Evolutionary conservation across 1,140 invertebrate species (phyloP).

Genomic region (Drosophila miranda): DNA sequence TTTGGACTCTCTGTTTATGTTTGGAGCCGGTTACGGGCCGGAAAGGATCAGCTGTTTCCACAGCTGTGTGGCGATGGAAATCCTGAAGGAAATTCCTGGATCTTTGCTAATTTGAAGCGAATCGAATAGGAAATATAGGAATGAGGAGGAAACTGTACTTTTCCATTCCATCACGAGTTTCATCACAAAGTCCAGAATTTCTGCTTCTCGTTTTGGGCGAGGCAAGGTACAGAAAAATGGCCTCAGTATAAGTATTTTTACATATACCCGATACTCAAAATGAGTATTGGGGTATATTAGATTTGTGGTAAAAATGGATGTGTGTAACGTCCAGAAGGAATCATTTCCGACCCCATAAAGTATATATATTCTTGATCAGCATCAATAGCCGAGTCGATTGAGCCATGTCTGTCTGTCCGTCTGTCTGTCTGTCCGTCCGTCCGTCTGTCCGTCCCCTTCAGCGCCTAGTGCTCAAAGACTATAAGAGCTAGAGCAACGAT

Average conservation of each 20-base stretch:
- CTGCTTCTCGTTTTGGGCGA: conserved; percentile 10
- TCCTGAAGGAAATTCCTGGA: neutral
- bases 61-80: conserved; percentile 3
- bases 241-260: conserved; percentile 8
- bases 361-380: too few relatives aligned
- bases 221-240: conserved; percentile 4
- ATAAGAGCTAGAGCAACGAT: too few relatives aligned
- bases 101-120: neutral
- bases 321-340: too few relatives aligned
- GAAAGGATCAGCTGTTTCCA: conserved; percentile 30
- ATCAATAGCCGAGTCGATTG: too few relatives aligned
- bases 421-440: too few relatives aligned
- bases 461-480: too few relatives aligned
- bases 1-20: conserved; percentile 56
- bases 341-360: too few relatives aligned
- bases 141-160: conserved; percentile 17
- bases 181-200: conserved; percentile 32
- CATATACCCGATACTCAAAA: too few relatives aligned
- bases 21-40: conserved; percentile 14
- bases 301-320: too few relatives aligned
- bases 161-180: conserved; percentile 25
- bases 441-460: too few relatives aligned
- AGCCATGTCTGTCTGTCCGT: too few relatives aligned
- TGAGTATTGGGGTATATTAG: too few relatives aligned
- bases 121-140: neutral